These are phyloP conservation scores for Pachydiplax longipennis DNA, from an alignment of 2,888 invertebrate species.

Conservation along the genomic window DNA sequence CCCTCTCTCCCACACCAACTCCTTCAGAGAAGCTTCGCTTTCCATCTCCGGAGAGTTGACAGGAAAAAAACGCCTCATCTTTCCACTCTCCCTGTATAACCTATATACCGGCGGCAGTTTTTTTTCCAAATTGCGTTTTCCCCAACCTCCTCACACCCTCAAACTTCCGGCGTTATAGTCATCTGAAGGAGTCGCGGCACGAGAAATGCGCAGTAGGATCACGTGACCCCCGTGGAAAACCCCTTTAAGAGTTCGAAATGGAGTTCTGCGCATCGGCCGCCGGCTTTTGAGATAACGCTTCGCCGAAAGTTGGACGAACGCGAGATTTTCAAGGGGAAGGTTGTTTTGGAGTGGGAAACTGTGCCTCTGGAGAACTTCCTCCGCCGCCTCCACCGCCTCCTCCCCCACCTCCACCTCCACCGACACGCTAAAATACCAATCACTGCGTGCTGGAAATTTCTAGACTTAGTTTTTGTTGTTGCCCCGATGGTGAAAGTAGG, in stretches of 20 bases:
- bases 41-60: background rate
- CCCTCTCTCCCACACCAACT: too few relatives aligned
- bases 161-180: background rate
- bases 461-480: background rate
- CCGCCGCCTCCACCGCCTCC: background rate
- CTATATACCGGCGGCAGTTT: background rate
- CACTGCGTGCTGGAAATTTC: background rate
- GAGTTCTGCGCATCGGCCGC: too few relatives aligned
- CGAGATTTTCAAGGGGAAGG: background rate
- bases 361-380: background rate
- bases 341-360: background rate
- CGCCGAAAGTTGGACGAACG: background rate
- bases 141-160: background rate
- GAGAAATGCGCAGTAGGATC: too few relatives aligned
- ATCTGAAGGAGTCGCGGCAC: too few relatives aligned
- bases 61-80: background rate
- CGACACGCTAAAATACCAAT: background rate
- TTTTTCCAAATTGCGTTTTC: background rate
- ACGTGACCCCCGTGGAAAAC: too few relatives aligned
- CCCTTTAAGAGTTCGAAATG: too few relatives aligned
- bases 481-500: background rate
- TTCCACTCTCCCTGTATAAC: background rate
- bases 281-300: background rate
- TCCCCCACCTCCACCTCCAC: background rate
- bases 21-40: too few relatives aligned